Evolutionary conservation across 2,797 vertebrate genomes (phyloP).

Genomic region (Sparus aurata): DNA sequence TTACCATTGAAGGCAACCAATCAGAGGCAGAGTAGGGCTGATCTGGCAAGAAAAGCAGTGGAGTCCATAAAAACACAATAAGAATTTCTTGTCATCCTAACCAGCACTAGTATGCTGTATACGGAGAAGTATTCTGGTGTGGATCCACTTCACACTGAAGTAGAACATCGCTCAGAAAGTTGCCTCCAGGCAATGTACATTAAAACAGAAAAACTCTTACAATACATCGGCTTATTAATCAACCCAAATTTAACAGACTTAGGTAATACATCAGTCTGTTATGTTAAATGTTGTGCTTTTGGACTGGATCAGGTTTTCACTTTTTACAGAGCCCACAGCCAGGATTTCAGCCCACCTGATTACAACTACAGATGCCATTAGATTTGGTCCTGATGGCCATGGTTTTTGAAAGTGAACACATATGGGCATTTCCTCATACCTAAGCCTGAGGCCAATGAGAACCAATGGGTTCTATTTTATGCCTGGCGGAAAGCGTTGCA

Average conservation of each 20-base stretch:
- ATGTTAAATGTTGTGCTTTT: too few relatives aligned
- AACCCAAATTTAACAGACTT: not conserved
- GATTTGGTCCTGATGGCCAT: too few relatives aligned
- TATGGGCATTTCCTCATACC: not conserved
- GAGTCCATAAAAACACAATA: too few relatives aligned
- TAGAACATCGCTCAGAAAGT: not conserved
- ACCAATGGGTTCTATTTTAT: not conserved
- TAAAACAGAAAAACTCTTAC: slow-evolving; percentile 19
- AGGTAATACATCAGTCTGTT: too few relatives aligned
- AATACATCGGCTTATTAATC: slow-evolving; percentile 9
- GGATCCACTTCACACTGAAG: not conserved
- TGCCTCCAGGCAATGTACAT: slow-evolving; percentile 11
- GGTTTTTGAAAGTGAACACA: not conserved
- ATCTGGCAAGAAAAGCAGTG: too few relatives aligned
- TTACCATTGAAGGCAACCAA: too few relatives aligned
- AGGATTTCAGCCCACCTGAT: not conserved
- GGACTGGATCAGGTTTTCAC: too few relatives aligned
- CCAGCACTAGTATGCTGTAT: too few relatives aligned
- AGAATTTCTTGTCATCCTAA: too few relatives aligned
- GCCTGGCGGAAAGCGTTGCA: too few relatives aligned
- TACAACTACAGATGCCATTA: too few relatives aligned
- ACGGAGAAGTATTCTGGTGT: not conserved
- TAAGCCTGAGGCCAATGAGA: not conserved
- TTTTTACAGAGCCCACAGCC: not conserved
- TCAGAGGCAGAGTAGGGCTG: too few relatives aligned